phyloP scores from a whole-genome alignment of 2,113 vertebrate species.

The Micronisus gabar region DNA sequence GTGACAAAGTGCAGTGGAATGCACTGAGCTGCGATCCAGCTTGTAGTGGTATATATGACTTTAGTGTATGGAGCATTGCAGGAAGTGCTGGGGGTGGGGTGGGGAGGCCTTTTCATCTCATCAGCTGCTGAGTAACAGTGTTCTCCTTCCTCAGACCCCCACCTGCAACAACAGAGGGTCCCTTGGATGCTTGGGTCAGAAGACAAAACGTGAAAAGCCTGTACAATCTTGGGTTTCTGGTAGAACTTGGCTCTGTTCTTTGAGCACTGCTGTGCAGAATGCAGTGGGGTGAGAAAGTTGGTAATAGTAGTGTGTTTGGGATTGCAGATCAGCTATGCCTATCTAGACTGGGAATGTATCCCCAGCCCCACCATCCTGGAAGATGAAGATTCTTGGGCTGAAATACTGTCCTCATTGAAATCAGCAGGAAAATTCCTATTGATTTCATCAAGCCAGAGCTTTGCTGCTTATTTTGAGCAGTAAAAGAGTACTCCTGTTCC shows the following conservation, averaged over 20 bases:
- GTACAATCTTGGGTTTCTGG: neutral
- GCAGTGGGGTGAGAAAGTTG: neutral
- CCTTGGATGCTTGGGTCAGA: neutral
- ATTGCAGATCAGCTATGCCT: neutral
- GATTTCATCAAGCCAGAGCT: neutral
- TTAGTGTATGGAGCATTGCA: neutral
- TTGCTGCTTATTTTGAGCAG: neutral
- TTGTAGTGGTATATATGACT: neutral
- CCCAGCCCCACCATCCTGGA: neutral
- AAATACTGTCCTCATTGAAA: neutral
- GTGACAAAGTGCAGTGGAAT: constrained; percentile 58
- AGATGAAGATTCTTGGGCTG: neutral
- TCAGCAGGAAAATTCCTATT: neutral
- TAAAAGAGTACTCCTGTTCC: neutral
- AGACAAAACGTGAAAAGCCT: neutral
- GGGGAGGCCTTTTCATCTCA: neutral
- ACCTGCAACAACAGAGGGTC: neutral
- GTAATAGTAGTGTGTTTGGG: neutral
- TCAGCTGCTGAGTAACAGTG: neutral
- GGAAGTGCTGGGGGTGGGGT: neutral
- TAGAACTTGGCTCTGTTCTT: neutral
- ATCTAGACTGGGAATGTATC: neutral
- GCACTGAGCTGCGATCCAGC: constrained; percentile 19
- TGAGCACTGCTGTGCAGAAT: neutral
- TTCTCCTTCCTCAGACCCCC: neutral